Base-by-base conservation (phyloP, 92 coral and sea anemone species). In the Zoanthus solanderi region DNA sequence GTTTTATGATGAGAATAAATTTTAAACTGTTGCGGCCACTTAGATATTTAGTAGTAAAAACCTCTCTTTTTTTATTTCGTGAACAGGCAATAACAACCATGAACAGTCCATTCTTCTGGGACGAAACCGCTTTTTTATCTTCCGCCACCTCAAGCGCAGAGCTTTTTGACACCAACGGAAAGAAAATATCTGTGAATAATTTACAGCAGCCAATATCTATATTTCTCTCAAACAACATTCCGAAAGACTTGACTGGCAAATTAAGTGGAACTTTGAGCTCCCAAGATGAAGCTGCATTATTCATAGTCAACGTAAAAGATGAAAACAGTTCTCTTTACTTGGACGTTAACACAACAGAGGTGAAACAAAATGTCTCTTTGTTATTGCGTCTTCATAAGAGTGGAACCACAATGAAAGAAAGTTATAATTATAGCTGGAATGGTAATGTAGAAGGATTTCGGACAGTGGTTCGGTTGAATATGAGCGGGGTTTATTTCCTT, bases 91-190 rank as follows among this genome's bases (percentile, higher is more conserved):
- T 81, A 81, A 23, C 85, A 30, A 81, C 85, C 1, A 18, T 52
- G 12, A 50, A 81, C 7, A 81, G 11, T 3, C 85, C 85, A 29
- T 81, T 81, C 74, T 81, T 81, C 28, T 81, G 85, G 85, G 85
- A 66, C 45, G 17, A 81, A 81, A n/a, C 46, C 0, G 14, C 45
- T 28, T 44, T 11, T 31, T 8, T 81, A 28, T 65, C 85, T 46
- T 81, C 85, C 0, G 85, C 54, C 45, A 81, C 85, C 5, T 81
- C 85, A 29, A 81, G 75, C 75, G 7, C 29, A 45, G 85, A 81
- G 37, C 8, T 81, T 29, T 81, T 66, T 9, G 85, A 81, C 61
- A 4, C 75, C 47, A 18, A 65, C 0, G 85, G 85, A 47, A 81
- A 66, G 29, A 17, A 32, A 29, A 65, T 81, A 50, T 52, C 85